Conservation (phyloP, 1,140 invertebrate species). For the Drosophila sp. region DNA sequence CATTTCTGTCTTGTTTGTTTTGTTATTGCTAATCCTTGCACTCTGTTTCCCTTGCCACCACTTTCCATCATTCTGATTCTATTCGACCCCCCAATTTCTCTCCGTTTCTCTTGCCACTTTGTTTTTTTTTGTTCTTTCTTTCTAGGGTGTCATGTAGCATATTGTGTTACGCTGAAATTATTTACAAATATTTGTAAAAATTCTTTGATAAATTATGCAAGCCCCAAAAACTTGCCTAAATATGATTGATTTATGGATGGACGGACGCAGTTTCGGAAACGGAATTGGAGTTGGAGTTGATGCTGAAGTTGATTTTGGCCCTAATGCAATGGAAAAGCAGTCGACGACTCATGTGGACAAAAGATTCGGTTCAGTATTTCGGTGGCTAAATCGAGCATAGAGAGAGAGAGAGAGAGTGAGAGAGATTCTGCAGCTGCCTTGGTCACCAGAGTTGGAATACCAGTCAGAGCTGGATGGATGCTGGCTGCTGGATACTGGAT, state of each 20-base stretch:
- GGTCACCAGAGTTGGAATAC: constrained; percentile 20
- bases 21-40: constrained; percentile 21
- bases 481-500: constrained; percentile 5
- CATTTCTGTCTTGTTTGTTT: constrained; percentile 17
- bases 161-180: constrained; percentile 69
- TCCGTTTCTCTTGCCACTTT: neutral
- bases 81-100: neutral
- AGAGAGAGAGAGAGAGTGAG: constrained; percentile 31
- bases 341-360: constrained; percentile 36
- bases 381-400: constrained; percentile 14
- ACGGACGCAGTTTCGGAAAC: neutral
- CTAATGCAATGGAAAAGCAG: constrained; percentile 58
- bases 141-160: constrained; percentile 61
- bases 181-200: constrained; percentile 78
- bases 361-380: constrained; percentile 5
- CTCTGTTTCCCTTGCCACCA: constrained; percentile 5
- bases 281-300: constrained; percentile 20
- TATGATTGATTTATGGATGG: constrained; percentile 74
- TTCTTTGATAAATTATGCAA: constrained; percentile 69
- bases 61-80: neutral
- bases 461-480: constrained; percentile 18
- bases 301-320: constrained; percentile 26
- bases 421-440: constrained; percentile 37
- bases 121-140: neutral
- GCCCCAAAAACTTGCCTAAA: constrained; percentile 41